A percentile compares a stretch with the other conserved stretches of the same genome.
These are phyloP conservation scores for Bradypus variegatus DNA, from an alignment of 2,797 vertebrate genomes.

Conservation along the genomic window DNA sequence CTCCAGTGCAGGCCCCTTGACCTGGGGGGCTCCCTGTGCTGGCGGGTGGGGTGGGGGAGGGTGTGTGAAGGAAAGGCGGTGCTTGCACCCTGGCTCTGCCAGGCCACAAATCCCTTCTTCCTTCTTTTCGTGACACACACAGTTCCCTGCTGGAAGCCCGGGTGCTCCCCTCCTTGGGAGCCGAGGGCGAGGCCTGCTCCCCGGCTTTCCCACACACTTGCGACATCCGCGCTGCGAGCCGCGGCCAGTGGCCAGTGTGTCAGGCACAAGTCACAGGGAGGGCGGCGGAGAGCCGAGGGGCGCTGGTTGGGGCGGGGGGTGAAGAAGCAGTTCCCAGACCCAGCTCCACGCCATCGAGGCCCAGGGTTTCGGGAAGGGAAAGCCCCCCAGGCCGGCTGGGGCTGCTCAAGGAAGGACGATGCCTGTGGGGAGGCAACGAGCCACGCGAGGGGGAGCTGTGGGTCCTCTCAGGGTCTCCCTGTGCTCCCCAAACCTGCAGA, in stretches of 20 bases:
- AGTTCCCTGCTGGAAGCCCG: constrained; percentile 25
- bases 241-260: constrained; percentile 47
- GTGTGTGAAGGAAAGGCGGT: neutral
- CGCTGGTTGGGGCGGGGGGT: neutral
- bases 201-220: constrained; percentile 52
- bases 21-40: too few species aligned
- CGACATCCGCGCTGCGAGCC: constrained; percentile 51
- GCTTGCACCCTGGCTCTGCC: neutral
- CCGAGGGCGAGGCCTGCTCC: neutral
- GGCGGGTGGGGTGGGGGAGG: too few species aligned
- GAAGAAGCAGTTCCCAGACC: neutral
- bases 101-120: neutral
- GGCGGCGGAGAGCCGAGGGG: neutral
- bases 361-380: neutral
- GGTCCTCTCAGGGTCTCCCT: too few species aligned
- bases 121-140: neutral
- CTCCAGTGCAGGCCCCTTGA: neutral
- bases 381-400: neutral
- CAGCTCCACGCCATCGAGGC: neutral
- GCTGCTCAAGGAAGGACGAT: too few species aligned
- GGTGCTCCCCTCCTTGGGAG: constrained; percentile 13
- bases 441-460: too few species aligned
- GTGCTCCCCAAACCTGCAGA: too few species aligned
- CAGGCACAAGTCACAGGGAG: constrained; percentile 47
- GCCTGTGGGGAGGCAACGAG: too few species aligned